Percentiles rank a stretch among this genome's conserved stretches.
These are phyloP conservation scores for Alligator sinensis DNA, from an alignment of 2,113 vertebrate species.

Conservation along the genomic window DNA sequence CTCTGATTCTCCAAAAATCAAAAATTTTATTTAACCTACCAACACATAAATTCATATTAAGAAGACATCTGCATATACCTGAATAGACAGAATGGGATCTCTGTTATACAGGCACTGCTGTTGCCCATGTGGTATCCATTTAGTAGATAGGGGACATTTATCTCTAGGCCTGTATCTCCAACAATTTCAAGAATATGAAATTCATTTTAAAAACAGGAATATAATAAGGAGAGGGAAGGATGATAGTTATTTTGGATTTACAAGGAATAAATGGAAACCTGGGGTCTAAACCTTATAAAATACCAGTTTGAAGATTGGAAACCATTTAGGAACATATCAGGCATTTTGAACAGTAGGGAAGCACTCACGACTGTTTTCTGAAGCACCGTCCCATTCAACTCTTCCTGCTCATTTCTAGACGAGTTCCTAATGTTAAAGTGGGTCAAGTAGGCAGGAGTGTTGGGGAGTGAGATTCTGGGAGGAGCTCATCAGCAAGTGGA, in stretches of 20 bases:
- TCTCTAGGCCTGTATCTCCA: neutral
- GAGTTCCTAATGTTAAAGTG: neutral
- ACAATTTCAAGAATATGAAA: neutral
- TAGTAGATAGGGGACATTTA: neutral
- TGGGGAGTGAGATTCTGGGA: neutral
- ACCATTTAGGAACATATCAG: neutral
- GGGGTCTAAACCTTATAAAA: neutral
- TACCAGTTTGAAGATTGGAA: neutral
- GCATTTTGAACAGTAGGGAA: neutral
- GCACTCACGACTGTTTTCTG: neutral
- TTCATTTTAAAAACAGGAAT: neutral
- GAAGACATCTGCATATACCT: neutral
- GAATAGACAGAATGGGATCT: neutral
- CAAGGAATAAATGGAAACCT: neutral
- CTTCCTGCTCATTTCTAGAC: neutral
- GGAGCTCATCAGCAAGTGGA: too few relatives aligned
- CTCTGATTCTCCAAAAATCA: neutral
- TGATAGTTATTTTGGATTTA: neutral
- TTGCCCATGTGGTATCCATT: neutral
- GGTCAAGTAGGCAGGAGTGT: neutral
- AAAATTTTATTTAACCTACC: conserved; percentile 12
- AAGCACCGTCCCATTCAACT: neutral
- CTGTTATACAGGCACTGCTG: neutral
- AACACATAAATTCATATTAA: neutral
- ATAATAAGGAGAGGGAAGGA: neutral